Evolutionary conservation across 1,140 invertebrate species (phyloP).

Genomic region (Drosophila nannoptera): DNA sequence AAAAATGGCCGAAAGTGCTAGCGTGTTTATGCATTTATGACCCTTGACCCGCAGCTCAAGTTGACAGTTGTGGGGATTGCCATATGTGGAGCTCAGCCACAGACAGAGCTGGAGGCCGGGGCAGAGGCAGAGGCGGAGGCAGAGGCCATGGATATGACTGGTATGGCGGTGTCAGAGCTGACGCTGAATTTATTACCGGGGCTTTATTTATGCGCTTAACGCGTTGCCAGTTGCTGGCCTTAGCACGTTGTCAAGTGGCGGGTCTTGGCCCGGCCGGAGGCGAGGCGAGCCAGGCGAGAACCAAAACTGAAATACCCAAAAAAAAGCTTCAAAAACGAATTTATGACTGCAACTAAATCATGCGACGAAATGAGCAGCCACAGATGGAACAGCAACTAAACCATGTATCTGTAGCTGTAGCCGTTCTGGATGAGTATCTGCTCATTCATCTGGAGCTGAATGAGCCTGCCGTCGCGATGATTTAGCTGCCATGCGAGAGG

Average conservation of each 20-base stretch:
- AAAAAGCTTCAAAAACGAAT: slow-evolving; percentile 75
- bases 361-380: slow-evolving; percentile 55
- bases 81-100: background rate
- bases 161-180: slow-evolving; percentile 59
- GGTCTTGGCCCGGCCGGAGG: slow-evolving; percentile 55
- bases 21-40: slow-evolving; percentile 16
- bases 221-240: slow-evolving; percentile 61
- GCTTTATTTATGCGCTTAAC: slow-evolving; percentile 72
- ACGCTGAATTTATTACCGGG: slow-evolving; percentile 68
- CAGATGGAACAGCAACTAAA: slow-evolving; percentile 26
- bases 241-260: slow-evolving; percentile 75
- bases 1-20: background rate
- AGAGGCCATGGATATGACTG: slow-evolving; percentile 7
- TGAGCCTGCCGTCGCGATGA: slow-evolving; percentile 62
- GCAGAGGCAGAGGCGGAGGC: background rate
- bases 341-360: slow-evolving; percentile 77
- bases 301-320: slow-evolving; percentile 65
- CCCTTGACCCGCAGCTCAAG: slow-evolving; percentile 14
- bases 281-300: slow-evolving; percentile 13
- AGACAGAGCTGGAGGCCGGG: background rate
- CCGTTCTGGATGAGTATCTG: slow-evolving; percentile 43
- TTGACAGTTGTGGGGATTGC: slow-evolving; percentile 13
- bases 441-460: slow-evolving; percentile 42
- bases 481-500: slow-evolving; percentile 60
- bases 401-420: slow-evolving; percentile 13